A percentile compares a stretch with the other conserved stretches of the same genome.
Evolutionary conservation across 1,140 invertebrate genomes (phyloP).

Genomic region (Anoplolepis gracilipes): DNA sequence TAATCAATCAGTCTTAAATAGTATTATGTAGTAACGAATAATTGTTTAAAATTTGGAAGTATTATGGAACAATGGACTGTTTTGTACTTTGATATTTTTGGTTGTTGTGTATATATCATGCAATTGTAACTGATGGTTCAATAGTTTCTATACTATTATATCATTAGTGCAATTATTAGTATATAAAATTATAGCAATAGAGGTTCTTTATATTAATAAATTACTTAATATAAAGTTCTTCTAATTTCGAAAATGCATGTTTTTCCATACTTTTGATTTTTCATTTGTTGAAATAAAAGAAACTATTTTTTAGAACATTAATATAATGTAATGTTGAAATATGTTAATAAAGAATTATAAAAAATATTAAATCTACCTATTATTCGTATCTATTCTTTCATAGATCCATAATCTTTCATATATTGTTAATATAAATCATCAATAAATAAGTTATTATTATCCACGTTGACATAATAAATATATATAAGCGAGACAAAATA

Average conservation of each 20-base stretch:
- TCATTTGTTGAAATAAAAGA: conserved; percentile 14
- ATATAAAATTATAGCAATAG: neutral
- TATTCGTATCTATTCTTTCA: neutral
- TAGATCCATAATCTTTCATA: neutral
- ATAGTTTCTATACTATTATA: neutral
- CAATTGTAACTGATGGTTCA: neutral
- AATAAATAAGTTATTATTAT: conserved; percentile 26
- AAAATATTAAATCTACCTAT: conserved; percentile 9
- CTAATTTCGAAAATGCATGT: neutral
- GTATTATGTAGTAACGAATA: neutral
- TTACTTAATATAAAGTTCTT: neutral
- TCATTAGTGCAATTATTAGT: neutral
- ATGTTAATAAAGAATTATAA: conserved; percentile 39
- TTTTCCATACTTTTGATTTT: neutral
- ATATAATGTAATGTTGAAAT: neutral
- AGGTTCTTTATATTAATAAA: neutral
- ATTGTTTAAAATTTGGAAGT: conserved; percentile 20
- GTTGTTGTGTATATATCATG: neutral
- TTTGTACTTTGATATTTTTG: conserved; percentile 52
- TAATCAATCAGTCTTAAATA: conserved; percentile 62
- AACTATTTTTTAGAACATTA: conserved; percentile 27
- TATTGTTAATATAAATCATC: conserved; percentile 2
- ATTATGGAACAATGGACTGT: conserved; percentile 31
- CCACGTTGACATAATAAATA: neutral
- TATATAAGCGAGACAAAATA: conserved; percentile 39